Conservation (phyloP, 1,140 invertebrate species). For the Pemphigus obesinymphae region DNA sequence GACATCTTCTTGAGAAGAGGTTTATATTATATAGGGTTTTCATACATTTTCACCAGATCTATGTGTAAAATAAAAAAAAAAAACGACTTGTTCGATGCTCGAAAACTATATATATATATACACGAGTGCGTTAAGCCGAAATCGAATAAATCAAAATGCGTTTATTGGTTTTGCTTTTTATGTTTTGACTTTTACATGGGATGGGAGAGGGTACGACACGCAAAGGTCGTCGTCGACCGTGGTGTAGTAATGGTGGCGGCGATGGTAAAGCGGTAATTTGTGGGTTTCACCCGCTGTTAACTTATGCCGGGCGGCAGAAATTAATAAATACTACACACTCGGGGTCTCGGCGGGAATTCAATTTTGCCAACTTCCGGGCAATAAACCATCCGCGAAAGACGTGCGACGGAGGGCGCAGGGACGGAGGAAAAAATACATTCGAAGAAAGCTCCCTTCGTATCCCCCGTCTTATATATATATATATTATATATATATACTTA, state of each 20-base stretch:
- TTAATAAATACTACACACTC: slow-evolving; percentile 37
- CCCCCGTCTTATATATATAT: too few species aligned
- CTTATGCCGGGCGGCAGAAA: slow-evolving; percentile 27
- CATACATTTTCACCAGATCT: too few species aligned
- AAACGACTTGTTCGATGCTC: neutral
- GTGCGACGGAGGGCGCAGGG: neutral
- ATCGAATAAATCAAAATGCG: slow-evolving; percentile 16
- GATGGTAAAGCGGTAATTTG: slow-evolving; percentile 29
- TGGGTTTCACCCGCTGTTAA: slow-evolving; percentile 31
- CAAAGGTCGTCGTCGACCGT: neutral
- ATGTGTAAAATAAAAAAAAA: too few species aligned
- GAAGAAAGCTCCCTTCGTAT: slow-evolving; percentile 23
- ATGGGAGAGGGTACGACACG: neutral
- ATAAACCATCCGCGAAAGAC: slow-evolving; percentile 27
- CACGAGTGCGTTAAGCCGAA: neutral
- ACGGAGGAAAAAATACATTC: neutral
- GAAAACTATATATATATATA: neutral
- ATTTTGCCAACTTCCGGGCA: slow-evolving; percentile 33
- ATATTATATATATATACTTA: too few species aligned
- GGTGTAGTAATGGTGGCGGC: too few species aligned
- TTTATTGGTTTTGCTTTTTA: neutral
- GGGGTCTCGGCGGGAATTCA: slow-evolving; percentile 34
- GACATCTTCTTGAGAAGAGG: too few species aligned
- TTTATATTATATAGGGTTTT: too few species aligned
- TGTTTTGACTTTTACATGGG: neutral